phyloP scores from a whole-genome alignment of 2,888 invertebrate species.

The Dione vanillae region DNA sequence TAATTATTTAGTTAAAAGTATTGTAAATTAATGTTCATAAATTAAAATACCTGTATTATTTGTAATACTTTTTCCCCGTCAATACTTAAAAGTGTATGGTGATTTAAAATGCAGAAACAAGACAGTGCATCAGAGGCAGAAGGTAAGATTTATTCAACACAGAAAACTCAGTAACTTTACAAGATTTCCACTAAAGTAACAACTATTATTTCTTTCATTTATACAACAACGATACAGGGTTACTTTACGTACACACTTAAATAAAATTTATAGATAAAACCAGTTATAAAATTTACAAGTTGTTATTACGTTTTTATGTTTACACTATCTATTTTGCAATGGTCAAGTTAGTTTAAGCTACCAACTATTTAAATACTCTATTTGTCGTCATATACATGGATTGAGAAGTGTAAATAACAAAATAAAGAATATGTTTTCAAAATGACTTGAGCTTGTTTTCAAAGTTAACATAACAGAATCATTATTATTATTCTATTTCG shows the following conservation, averaged over 20 bases:
- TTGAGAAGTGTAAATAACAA: constrained; percentile 1
- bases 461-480: not conserved
- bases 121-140: constrained; percentile 9
- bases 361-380: not conserved
- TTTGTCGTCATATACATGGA: constrained; percentile 9
- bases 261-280: not conserved
- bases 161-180: not conserved
- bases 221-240: not conserved
- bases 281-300: not conserved
- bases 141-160: constrained; percentile 26
- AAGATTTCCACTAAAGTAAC: not conserved
- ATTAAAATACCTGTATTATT: not conserved
- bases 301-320: not conserved
- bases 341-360: not conserved
- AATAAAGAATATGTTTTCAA: constrained; percentile 1
- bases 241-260: not conserved
- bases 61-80: not conserved
- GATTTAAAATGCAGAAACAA: constrained; percentile 26
- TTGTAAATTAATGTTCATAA: not conserved
- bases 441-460: not conserved
- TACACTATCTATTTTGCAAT: constrained; percentile 2
- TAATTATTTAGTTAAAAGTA: not conserved
- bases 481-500: constrained; percentile 3
- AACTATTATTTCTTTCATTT: not conserved
- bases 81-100: not conserved